Evolutionary conservation across 2,888 invertebrate genomes (phyloP), one percentile per base, ranked within the genome.

Genomic region (Cataglyphis livida): DNA sequence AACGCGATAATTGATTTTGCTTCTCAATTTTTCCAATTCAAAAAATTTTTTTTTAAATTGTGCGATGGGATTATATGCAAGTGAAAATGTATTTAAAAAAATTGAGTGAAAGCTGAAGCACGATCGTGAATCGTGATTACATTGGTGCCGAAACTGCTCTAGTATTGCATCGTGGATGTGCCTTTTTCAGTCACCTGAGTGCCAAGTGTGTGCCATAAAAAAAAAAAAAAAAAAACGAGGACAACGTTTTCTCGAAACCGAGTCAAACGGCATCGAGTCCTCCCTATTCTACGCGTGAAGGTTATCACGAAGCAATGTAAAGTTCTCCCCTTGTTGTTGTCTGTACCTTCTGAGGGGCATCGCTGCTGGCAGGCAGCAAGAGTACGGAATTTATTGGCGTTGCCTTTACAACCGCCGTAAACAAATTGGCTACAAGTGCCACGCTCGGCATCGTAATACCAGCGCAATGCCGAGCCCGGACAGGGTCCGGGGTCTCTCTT

Each of bases 321-420:
- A 66, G 70, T 44, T 78, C 18, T 62, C 44, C 66, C 48, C 12
- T 57, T 41, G 5, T 18, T 62, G 25, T 41, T 71, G 59, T 51
- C 28, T 70, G 81, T 93, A 93, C 93, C 93, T 93, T 92, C 89
- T 74, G 89, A 87, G 57, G 91, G 91, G 87, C 95, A 95, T 85
- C 92, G 93, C 85, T 92, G 92, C 90, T 93, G 91, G 88, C 95
- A 95, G 88, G 93, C 93, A 88, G 92, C 92, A 82, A 92, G 92
- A 57, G 92, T 93, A 88, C 92, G 93, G 92, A 95, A 95, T 90
- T 93, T 94, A 93, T 95, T 95, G 82, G 90, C 93, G 90, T 95
- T 95, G 89, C 95, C 95, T 89, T 94, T 94, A 91, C 95, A 95
- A 93, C 95, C 95, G 82, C 95, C 95, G 90, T 95, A 96, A 92